phyloP scores from a whole-genome alignment of 2,888 invertebrate species.

The Biston stratarius region DNA sequence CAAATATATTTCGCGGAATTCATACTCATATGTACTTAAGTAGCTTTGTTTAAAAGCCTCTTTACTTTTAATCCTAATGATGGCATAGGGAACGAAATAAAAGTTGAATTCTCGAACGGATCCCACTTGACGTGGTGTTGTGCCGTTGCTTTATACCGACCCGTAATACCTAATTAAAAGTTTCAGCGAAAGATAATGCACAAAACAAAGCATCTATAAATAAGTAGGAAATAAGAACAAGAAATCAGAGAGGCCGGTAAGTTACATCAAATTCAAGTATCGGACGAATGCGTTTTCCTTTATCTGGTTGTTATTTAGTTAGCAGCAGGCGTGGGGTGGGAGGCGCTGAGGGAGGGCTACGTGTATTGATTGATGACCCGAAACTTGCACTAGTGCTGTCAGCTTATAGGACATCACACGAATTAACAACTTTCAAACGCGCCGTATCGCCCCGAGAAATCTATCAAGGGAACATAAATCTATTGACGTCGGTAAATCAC shows the following conservation, averaged over 20 bases:
- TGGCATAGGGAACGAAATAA: conserved; percentile 26
- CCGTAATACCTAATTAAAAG: conserved; percentile 55
- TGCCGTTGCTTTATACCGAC: conserved; percentile 33
- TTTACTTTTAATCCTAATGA: conserved; percentile 34
- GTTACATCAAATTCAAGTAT: conserved; percentile 62
- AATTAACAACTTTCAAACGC: conserved; percentile 38
- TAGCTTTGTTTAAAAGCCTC: conserved; percentile 30
- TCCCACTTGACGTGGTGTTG: conserved; percentile 34
- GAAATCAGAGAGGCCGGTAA: conserved; percentile 47
- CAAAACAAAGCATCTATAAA: conserved; percentile 41
- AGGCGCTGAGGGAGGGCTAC: conserved; percentile 49
- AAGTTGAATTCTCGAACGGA: conserved; percentile 32
- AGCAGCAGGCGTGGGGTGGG: conserved; percentile 49
- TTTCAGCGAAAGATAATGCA: conserved; percentile 50
- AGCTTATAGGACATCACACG: conserved; percentile 46
- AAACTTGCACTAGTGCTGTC: conserved; percentile 62
- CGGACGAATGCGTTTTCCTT: conserved; percentile 64
- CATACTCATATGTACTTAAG: conserved; percentile 30
- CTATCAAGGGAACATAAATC: conserved; percentile 19
- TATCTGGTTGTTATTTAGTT: conserved; percentile 72
- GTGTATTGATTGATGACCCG: conserved; percentile 71
- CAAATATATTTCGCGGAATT: conserved; percentile 35
- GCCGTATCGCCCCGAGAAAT: conserved; percentile 20
- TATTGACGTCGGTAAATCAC: conserved; percentile 25
- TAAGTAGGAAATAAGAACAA: conserved; percentile 39